phyloP scores from a whole-genome alignment of 2,797 vertebrate species.

The Myotis daubentonii region DNA sequence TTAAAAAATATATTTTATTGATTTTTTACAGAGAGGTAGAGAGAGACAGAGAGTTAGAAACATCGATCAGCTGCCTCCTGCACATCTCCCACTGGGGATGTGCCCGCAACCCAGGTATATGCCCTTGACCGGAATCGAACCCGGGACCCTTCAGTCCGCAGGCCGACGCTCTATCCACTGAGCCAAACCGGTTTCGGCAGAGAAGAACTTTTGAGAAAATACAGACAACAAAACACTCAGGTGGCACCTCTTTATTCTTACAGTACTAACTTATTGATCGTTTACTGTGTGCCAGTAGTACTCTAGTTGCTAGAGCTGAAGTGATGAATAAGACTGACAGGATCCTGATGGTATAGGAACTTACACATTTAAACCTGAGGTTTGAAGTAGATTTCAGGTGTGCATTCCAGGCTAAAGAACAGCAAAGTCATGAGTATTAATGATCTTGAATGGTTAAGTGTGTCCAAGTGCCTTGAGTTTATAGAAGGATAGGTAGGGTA shows the following conservation, averaged over 20 bases:
- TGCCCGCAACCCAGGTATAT: no score
- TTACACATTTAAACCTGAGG: slow-evolving; percentile 9
- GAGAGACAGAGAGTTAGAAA: no score
- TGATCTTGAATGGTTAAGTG: not conserved
- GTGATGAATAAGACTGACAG: not conserved
- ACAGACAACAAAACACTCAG: not conserved
- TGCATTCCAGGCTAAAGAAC: not conserved
- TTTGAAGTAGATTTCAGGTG: slow-evolving; percentile 21
- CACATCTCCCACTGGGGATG: no score
- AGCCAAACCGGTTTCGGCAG: no score
- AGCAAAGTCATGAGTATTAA: not conserved
- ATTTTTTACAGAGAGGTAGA: no score
- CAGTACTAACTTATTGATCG: not conserved
- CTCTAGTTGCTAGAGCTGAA: not conserved
- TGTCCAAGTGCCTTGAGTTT: not conserved
- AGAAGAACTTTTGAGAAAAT: not conserved
- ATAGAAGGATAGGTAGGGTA: not conserved
- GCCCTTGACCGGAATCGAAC: no score
- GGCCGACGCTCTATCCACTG: no score
- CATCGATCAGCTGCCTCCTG: no score
- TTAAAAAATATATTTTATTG: no score
- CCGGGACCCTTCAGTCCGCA: no score
- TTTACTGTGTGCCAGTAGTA: not conserved
- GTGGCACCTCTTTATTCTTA: not conserved
- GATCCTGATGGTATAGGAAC: not conserved